Conservation (phyloP, 2,888 invertebrate species). For the Drosophila tanythrix region DNA sequence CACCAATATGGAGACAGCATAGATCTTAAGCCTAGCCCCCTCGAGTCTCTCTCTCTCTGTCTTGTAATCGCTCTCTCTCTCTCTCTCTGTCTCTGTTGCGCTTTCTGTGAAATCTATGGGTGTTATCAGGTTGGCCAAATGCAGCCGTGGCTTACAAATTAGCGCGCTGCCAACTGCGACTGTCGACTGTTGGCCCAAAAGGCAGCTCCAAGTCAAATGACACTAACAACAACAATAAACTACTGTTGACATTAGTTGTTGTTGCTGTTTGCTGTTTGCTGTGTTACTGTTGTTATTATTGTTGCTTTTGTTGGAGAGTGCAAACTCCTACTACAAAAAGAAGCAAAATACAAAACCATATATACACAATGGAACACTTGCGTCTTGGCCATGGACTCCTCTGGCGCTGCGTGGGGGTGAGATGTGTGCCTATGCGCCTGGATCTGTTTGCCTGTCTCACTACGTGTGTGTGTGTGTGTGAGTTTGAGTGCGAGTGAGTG, state of each 20-base stretch:
- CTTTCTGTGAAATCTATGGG: slow-evolving; percentile 49
- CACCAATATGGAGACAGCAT: slow-evolving; percentile 69
- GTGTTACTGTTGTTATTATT: slow-evolving; percentile 37
- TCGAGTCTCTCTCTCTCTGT: slow-evolving; percentile 1
- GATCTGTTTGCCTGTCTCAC: slow-evolving; percentile 26
- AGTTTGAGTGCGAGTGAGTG: slow-evolving; percentile 19
- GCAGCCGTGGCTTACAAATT: slow-evolving; percentile 75
- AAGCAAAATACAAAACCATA: slow-evolving; percentile 8
- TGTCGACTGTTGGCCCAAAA: slow-evolving; percentile 71
- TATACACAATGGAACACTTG: slow-evolving; percentile 77
- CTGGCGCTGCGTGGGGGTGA: slow-evolving; percentile 79
- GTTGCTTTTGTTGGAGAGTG: slow-evolving; percentile 41
- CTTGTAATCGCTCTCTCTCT: slow-evolving; percentile 4
- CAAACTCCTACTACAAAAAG: slow-evolving; percentile 52
- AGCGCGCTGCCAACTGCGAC: slow-evolving; percentile 76
- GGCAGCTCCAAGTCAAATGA: slow-evolving; percentile 77
- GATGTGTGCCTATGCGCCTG: slow-evolving; percentile 39
- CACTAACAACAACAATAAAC: slow-evolving; percentile 80
- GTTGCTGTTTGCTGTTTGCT: slow-evolving; percentile 59
- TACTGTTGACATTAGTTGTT: slow-evolving; percentile 76
- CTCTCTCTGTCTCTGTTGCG: not conserved
- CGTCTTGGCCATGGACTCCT: slow-evolving; percentile 52
- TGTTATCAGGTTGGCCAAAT: slow-evolving; percentile 74
- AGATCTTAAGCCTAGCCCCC: slow-evolving; percentile 30
- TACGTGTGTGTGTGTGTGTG: slow-evolving; percentile 28